Percentiles rank a stretch among this genome's conserved stretches.
Conservation (phyloP, 2,797 vertebrate genomes). For the Myotis findleyi region DNA sequence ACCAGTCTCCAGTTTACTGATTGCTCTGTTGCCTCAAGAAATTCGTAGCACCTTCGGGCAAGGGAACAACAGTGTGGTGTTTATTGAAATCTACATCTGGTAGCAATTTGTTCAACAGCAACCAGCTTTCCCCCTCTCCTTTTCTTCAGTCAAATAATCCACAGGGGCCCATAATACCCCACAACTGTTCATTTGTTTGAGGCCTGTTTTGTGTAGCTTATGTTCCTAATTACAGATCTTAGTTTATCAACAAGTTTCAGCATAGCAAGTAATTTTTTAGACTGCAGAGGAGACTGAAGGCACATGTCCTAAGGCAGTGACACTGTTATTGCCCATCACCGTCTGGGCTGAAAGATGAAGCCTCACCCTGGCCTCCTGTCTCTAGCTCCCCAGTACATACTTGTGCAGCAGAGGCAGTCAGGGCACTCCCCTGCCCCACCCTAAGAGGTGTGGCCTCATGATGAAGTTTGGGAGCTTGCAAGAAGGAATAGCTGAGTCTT, state of each 20-base stretch:
- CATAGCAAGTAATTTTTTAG: constrained; percentile 72
- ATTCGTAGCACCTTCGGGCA: constrained; percentile 82
- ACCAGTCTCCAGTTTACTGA: constrained; percentile 50
- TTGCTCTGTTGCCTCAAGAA: constrained; percentile 78
- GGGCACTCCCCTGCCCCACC: neutral
- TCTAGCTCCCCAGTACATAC: neutral
- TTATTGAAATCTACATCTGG: constrained; percentile 89
- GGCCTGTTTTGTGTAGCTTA: constrained; percentile 78
- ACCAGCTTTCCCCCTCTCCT: constrained; percentile 72
- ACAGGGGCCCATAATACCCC: constrained; percentile 80
- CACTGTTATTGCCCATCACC: neutral
- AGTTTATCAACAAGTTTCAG: constrained; percentile 80
- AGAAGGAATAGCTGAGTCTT: neutral
- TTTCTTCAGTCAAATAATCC: constrained; percentile 78
- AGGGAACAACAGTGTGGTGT: constrained; percentile 78
- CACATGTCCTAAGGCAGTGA: constrained; percentile 54
- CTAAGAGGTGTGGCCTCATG: neutral
- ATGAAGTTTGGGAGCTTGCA: neutral
- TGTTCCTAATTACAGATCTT: constrained; percentile 83
- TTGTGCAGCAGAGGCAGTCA: neutral
- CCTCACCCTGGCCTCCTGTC: neutral
- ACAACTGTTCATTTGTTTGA: constrained; percentile 79
- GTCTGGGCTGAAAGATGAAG: neutral
- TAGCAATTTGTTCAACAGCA: constrained; percentile 85
- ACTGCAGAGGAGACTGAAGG: constrained; percentile 68